These are phyloP conservation scores for Mionectes macconnelli DNA, from an alignment of 2,113 vertebrate genomes.

Conservation along the genomic window DNA sequence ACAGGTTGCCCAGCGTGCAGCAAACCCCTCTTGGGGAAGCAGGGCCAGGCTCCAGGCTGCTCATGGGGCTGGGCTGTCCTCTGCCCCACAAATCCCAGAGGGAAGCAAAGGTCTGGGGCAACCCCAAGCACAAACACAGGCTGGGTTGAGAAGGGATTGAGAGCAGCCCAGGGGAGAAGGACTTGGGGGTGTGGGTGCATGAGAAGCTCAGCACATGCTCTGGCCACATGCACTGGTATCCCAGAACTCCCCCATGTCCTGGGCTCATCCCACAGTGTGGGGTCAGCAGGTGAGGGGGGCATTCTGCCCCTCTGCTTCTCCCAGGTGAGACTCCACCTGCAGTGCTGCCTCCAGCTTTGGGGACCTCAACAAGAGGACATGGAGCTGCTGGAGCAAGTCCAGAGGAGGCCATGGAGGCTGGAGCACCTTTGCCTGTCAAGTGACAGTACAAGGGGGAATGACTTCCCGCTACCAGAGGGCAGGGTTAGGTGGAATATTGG, in stretches of 20 bases:
- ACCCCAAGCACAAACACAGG: no score
- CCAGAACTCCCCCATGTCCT: neutral
- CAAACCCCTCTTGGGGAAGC: fast-evolving
- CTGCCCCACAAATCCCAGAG: neutral
- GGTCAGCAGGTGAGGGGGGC: neutral
- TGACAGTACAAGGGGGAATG: neutral
- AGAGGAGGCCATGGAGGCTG: neutral
- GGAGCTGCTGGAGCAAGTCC: neutral
- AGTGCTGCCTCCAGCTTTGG: neutral
- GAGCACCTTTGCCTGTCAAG: neutral
- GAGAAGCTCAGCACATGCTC: neutral
- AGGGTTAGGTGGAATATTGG: neutral
- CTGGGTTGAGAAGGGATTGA: neutral
- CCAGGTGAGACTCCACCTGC: neutral
- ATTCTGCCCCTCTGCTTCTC: neutral
- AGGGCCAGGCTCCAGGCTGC: neutral
- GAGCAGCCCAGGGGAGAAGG: neutral
- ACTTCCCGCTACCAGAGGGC: neutral
- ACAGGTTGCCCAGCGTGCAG: neutral
- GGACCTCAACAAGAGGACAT: neutral
- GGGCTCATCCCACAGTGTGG: neutral
- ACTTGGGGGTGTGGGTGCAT: neutral
- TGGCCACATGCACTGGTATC: neutral
- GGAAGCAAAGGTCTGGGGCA: neutral
- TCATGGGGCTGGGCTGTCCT: fast-evolving